Percentiles rank a stretch among this genome's conserved stretches.
Evolutionary conservation across 1,140 invertebrate genomes (phyloP).

Genomic region (Teleopsis dalmanni): DNA sequence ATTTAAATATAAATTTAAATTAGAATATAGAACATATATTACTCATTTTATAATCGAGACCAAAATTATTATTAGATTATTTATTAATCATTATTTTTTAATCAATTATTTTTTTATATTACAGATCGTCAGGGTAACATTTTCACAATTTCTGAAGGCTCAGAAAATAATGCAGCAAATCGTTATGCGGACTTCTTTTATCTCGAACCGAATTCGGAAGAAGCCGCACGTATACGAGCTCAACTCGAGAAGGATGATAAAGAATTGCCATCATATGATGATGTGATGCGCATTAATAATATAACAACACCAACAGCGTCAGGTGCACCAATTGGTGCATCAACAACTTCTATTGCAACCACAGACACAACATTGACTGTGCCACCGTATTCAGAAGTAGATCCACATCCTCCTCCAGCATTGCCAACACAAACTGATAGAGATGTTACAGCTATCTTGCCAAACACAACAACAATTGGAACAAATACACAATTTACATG

Average conservation of each 20-base stretch:
- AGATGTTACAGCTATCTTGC: not conserved
- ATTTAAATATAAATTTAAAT: not conserved
- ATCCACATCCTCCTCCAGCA: slow-evolving; percentile 5
- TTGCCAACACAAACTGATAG: not conserved
- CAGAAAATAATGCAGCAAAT: slow-evolving; percentile 10
- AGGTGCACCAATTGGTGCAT: not conserved
- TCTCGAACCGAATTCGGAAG: slow-evolving; percentile 30
- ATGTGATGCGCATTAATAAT: slow-evolving; percentile 39
- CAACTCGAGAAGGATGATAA: slow-evolving; percentile 40
- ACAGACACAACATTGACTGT: slow-evolving; percentile 15
- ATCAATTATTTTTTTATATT: slow-evolving; percentile 12
- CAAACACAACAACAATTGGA: not conserved
- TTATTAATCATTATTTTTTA: not conserved
- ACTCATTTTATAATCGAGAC: not conserved
- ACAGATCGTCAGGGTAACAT: slow-evolving; percentile 32
- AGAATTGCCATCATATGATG: slow-evolving; percentile 38
- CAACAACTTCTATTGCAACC: slow-evolving; percentile 3
- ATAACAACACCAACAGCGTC: slow-evolving; percentile 5
- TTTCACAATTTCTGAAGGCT: slow-evolving; percentile 21
- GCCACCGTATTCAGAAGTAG: slow-evolving; percentile 30
- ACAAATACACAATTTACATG: not conserved
- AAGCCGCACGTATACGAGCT: slow-evolving; percentile 34
- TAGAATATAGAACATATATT: not conserved
- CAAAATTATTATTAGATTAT: not conserved
- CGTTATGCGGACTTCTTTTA: slow-evolving; percentile 34